Evolutionary conservation across 2,888 invertebrate genomes (phyloP), one percentile per base, ranked within the genome.

Genomic region (Chrysolina oricalcia): DNA sequence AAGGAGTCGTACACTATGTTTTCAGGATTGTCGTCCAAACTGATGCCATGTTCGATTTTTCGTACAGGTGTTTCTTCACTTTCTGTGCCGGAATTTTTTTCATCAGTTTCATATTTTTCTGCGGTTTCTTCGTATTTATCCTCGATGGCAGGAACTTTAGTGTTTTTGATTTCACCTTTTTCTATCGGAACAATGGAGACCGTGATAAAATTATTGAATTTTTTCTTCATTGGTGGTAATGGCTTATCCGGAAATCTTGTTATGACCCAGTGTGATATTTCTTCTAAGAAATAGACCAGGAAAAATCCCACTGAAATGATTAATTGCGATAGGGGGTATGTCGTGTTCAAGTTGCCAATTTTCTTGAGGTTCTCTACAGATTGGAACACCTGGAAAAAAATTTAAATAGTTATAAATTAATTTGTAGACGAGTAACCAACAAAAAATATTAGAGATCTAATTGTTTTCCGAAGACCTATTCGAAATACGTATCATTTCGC

Each of bases 281-380:
- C 91, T 85, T 91, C 92, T 27, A 91, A 81, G 78, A 91, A 88
- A 83, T 91, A 91, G 15, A 91, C 89, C 19, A 90, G 84, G 84
- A 92, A 91, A 84, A 91, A 91, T 0, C 91, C 91, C 23, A 87
- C 78, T 35, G 90, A 90, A 50, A 91, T 89, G 11, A 90, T 87
- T 13, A 91, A 81, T 81, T 92, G 91, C 0, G 91, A 89, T 59
- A 89, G 85, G 0, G 90, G 91, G 78, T 88, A 89, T 8, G 86
- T 82, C 0, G 83, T 83, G 50, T 77, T 78, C 4, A 87, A 70
- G 46, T 85, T 81, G 13, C 85, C 86, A 63, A 82, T 81, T 64
- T 81, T 80, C 73, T 86, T 87, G n/a, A 89, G 79, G 41, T 85
- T 83, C 59, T 88, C 86, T 72, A 90, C 85, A 10, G 89, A 87